Conservation (phyloP, 2,888 invertebrate species). For the Lutraria lutraria region DNA sequence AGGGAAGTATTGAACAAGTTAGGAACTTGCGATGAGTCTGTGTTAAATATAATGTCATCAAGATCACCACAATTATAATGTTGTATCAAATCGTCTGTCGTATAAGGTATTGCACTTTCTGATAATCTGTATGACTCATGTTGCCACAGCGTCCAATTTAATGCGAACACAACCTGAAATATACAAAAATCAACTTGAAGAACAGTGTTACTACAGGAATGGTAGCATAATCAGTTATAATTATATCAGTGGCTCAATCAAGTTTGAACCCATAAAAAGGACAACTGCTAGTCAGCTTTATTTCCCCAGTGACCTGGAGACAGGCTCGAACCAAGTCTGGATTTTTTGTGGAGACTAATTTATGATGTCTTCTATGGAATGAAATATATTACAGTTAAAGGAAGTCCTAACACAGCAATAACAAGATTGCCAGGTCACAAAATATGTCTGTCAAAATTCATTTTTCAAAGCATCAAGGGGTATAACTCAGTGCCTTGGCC, state of each 20-base stretch:
- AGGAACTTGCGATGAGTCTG: constrained; percentile 85
- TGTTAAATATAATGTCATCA: constrained; percentile 86
- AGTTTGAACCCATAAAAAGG: too few species aligned
- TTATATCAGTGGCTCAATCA: too few species aligned
- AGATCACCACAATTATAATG: constrained; percentile 88
- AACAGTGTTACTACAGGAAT: too few species aligned
- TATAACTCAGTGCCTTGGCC: too few species aligned
- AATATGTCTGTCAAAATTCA: too few species aligned
- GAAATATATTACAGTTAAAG: too few species aligned
- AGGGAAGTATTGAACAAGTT: constrained; percentile 85
- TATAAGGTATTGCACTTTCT: constrained; percentile 77
- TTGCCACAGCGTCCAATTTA: constrained; percentile 87
- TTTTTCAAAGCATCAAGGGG: too few species aligned
- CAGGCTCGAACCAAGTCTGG: background rate
- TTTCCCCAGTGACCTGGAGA: background rate
- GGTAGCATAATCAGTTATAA: too few species aligned
- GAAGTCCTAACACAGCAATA: too few species aligned
- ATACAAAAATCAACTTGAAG: constrained; percentile 1
- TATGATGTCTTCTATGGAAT: too few species aligned
- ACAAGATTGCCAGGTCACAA: too few species aligned
- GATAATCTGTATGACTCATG: constrained; percentile 86
- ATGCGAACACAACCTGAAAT: constrained; percentile 87
- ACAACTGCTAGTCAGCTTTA: background rate
- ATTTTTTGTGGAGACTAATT: background rate
- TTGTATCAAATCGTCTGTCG: constrained; percentile 87